Evolutionary conservation across 2,888 invertebrate genomes (phyloP).

Genomic region (Himalopsyche tibetana): DNA sequence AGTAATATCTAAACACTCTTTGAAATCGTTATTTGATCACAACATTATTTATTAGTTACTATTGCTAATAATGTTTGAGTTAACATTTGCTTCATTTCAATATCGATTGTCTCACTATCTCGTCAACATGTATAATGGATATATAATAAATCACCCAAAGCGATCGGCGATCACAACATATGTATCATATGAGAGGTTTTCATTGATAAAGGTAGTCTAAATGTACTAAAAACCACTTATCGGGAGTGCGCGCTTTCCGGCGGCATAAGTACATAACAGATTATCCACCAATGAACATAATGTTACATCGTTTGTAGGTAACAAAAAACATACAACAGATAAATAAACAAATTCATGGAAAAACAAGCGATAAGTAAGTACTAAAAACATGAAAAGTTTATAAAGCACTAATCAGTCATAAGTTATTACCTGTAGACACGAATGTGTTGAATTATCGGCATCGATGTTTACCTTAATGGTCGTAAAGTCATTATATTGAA

Average conservation of each 20-base stretch:
- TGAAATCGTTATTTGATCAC: too few species aligned
- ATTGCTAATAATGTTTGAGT: too few species aligned
- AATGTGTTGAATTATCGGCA: neutral
- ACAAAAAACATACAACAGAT: neutral
- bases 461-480: neutral
- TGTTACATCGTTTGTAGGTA: neutral
- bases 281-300: neutral
- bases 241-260: slow-evolving; percentile 27
- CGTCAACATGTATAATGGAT: too few species aligned
- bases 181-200: slow-evolving; percentile 10
- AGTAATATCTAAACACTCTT: too few species aligned
- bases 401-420: slow-evolving; percentile 1
- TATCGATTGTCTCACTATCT: too few species aligned
- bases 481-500: neutral
- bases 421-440: neutral
- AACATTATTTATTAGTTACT: too few species aligned
- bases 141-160: too few species aligned
- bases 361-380: slow-evolving; percentile 7
- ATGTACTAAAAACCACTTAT: slow-evolving; percentile 39
- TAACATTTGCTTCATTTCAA: too few species aligned
- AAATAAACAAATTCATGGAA: neutral
- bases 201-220: slow-evolving; percentile 39
- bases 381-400: neutral
- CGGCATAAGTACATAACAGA: slow-evolving; percentile 32
- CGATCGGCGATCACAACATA: too few species aligned